Base-by-base conservation (phyloP, 2,113 vertebrate species). In the Clarias gariepinus region DNA sequence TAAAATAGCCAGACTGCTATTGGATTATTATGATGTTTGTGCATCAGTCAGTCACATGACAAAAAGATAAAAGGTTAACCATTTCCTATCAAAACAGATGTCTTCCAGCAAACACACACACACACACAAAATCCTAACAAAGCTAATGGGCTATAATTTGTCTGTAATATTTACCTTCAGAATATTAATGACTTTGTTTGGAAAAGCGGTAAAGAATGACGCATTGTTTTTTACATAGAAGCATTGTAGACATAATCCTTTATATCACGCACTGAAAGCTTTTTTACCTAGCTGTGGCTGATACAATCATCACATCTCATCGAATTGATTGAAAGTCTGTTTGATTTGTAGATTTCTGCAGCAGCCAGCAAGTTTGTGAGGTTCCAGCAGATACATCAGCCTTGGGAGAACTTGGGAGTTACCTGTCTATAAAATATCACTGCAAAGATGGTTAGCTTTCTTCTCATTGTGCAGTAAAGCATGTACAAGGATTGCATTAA, bases 381-480 rank as follows among this genome's bases (percentile, higher is more conserved):
- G 94, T 95, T 85, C 86, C 94, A 52, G 94, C 95, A 2, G 95
- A 98, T 66, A 64, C 90, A 19, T 89, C 90, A 52, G 92, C 95
- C 88, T 97, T 96, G 90, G 95, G 96, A 93, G 95, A 98, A 3
- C 87, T 89, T 25, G 95, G 96, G 89, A 99, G 95, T 90, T 99
- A 99, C 92, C 93, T 99, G 84, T 97, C 95, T 85, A 86, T 99
- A 85, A 95, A 95, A 0, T 98, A 98, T 85, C 94, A 91, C 93
- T 99, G 98, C 94, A 95, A 88, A 92, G 93, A 97, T 90, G 97
- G 98, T 98, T 90, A 92, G 96, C 16, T 21, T 68, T 1, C 82
- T 71, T 88, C 36, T 77, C 28, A 21, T 69, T 68, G 36, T 25
- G 66, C 41, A n/a, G 4, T 23, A 36, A 80, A 33, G n/a, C 28